Conservation (phyloP, 2,113 vertebrate species). For the Bagarius yarrelli region DNA sequence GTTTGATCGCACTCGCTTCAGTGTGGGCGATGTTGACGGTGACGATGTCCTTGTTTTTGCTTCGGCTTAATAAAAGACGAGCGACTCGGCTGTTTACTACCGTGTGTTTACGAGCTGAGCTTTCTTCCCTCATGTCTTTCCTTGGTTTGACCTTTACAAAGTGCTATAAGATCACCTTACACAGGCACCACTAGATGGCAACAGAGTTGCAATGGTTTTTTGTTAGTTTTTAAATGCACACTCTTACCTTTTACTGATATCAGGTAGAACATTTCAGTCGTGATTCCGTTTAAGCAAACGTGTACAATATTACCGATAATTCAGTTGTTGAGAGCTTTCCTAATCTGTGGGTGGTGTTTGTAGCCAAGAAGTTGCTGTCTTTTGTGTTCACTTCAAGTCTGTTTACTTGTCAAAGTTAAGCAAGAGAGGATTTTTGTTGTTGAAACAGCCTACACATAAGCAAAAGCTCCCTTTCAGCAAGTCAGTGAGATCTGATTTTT, state of each 20-base stretch:
- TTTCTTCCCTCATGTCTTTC: neutral
- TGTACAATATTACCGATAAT: neutral
- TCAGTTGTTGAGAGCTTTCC: neutral
- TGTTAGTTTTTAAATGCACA: neutral
- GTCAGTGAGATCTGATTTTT: neutral
- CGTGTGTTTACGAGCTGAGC: neutral
- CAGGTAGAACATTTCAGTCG: neutral
- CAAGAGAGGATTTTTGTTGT: neutral
- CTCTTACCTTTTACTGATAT: neutral
- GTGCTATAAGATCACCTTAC: neutral
- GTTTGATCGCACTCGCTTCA: neutral
- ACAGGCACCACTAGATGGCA: conserved; percentile 39
- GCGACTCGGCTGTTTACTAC: neutral
- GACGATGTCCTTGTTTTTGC: too few relatives aligned
- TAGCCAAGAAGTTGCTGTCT: neutral
- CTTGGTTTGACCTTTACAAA: conserved; percentile 6
- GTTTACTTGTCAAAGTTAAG: neutral
- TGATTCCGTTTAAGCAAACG: neutral
- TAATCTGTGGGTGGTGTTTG: neutral
- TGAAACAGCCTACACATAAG: neutral
- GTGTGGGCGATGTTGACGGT: conserved; percentile 16
- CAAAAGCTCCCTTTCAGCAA: neutral
- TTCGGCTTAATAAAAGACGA: too few relatives aligned
- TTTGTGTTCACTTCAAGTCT: too few relatives aligned
- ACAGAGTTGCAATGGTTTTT: conserved; percentile 5